phyloP scores from a whole-genome alignment of 2,888 invertebrate species.

The Prostheceraeus crozeri region DNA sequence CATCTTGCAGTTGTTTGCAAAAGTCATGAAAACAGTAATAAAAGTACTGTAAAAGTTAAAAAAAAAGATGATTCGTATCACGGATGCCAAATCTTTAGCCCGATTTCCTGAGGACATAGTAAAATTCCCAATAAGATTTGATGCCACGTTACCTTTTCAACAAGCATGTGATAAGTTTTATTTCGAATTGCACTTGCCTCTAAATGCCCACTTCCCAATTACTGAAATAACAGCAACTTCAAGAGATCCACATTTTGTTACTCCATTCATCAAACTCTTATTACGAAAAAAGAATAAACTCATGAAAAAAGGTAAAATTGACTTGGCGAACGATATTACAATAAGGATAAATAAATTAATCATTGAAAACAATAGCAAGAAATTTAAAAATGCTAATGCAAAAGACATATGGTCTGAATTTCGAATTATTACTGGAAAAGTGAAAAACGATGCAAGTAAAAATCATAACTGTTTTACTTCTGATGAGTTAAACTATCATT shows the following conservation, averaged over 20 bases:
- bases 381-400: conserved; percentile 17
- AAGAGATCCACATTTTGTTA: conserved; percentile 2
- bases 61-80: too few species aligned
- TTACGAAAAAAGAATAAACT: conserved; percentile 16
- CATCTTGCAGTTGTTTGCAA: conserved; percentile 2
- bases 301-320: conserved; percentile 1
- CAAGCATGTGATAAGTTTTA: conserved; percentile 11
- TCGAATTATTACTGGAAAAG: conserved; percentile 1
- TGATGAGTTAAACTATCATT: conserved; percentile 13
- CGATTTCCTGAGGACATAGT: too few species aligned
- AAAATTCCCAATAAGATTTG: conserved; percentile 4
- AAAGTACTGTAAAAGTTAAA: too few species aligned
- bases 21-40: too few species aligned
- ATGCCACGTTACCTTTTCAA: background rate
- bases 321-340: conserved; percentile 1
- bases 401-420: conserved; percentile 19
- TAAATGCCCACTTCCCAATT: too few species aligned
- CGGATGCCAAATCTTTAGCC: too few species aligned
- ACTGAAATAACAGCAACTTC: conserved; percentile 8
- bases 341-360: background rate
- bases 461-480: conserved; percentile 4
- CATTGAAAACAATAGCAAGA: background rate
- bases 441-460: background rate
- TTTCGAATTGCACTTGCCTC: background rate
- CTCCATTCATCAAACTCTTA: conserved; percentile 2